These are phyloP conservation scores for Eurystomus gularis DNA, from an alignment of 2,113 vertebrate genomes.

Conservation along the genomic window DNA sequence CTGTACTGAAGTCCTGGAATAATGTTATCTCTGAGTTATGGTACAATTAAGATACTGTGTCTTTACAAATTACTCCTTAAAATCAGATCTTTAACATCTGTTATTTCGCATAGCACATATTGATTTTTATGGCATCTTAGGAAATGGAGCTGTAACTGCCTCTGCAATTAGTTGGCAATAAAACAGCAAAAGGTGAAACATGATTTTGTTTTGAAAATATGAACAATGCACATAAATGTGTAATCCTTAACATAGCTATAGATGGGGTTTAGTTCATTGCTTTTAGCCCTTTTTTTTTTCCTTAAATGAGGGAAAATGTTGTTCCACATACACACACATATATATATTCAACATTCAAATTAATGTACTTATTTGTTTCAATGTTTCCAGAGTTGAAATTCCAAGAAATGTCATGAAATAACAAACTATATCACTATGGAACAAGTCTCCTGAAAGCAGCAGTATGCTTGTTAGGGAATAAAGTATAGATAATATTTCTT, in stretches of 20 bases:
- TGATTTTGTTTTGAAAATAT: neutral
- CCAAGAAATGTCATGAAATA: neutral
- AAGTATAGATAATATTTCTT: neutral
- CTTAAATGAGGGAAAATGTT: neutral
- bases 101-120: neutral
- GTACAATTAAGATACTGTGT: fast-evolving
- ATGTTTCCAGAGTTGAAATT: neutral
- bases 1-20: neutral
- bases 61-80: neutral
- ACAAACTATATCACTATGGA: neutral
- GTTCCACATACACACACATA: neutral
- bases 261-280: neutral
- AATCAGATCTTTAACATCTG: neutral
- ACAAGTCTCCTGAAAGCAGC: neutral
- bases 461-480: neutral
- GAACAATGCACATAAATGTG: neutral
- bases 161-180: neutral
- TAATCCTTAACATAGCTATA: neutral
- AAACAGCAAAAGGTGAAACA: neutral
- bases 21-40: neutral
- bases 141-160: neutral
- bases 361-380: neutral
- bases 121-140: neutral
- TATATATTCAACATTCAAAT: neutral
- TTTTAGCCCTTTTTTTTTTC: neutral